Percentiles rank a stretch among this genome's conserved stretches.
These are phyloP conservation scores for Minunthozetes semirufus DNA, from an alignment of 2,888 invertebrate species.

Conservation along the genomic window DNA sequence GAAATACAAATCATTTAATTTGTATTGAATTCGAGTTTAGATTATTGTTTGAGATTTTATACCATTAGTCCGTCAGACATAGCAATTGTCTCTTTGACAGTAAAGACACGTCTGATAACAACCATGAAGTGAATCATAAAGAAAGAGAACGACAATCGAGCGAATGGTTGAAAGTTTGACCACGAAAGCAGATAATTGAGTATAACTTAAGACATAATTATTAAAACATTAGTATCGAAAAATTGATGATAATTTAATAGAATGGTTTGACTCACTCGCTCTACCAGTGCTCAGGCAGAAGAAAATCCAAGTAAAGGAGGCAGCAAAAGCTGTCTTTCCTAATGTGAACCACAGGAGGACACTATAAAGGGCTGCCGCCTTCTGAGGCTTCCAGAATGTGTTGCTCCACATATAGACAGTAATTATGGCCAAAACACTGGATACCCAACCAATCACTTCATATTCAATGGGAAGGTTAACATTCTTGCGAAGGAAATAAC, in stretches of 20 bases:
- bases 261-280: background rate
- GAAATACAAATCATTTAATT: background rate
- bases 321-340: background rate
- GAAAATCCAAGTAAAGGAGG: conserved; percentile 28
- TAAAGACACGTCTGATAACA: conserved; percentile 32
- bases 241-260: no score
- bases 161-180: conserved; percentile 19
- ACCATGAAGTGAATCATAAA: conserved; percentile 35
- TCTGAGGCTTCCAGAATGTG: conserved; percentile 31
- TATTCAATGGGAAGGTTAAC: conserved; percentile 13
- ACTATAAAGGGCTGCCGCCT: conserved; percentile 13
- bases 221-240: no score
- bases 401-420: conserved; percentile 27
- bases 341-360: conserved; percentile 32
- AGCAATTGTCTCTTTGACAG: conserved; percentile 30
- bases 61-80: conserved; percentile 36
- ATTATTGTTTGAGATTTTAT: background rate
- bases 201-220: background rate
- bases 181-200: conserved; percentile 29
- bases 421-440: conserved; percentile 6
- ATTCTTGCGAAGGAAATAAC: conserved; percentile 26
- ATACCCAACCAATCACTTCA: conserved; percentile 22
- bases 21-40: background rate
- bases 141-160: conserved; percentile 31
- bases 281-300: conserved; percentile 10